phyloP scores from a whole-genome alignment of 2,113 vertebrate species.

The Willisornis vidua region DNA sequence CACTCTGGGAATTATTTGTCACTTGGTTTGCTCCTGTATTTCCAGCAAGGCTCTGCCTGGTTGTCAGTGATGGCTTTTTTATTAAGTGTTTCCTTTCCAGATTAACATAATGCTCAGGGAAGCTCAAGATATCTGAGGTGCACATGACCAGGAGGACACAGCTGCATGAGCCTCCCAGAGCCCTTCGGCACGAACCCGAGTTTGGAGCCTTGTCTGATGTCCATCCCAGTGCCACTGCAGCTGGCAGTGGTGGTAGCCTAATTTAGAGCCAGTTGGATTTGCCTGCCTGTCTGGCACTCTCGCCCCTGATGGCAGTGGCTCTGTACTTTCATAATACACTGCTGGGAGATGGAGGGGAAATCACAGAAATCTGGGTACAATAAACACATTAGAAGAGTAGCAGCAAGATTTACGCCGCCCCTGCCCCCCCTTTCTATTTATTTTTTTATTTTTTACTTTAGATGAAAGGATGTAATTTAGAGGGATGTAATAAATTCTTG shows the following conservation, averaged over 20 bases:
- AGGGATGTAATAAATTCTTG: background rate
- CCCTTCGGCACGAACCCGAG: background rate
- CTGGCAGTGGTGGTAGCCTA: background rate
- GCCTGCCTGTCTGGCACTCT: rapidly evolving
- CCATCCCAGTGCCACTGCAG: background rate
- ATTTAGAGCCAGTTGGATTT: background rate
- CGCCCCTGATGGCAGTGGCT: rapidly evolving
- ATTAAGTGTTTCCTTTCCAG: background rate
- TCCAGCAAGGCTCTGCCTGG: background rate
- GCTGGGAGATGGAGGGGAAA: background rate
- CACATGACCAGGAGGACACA: rapidly evolving
- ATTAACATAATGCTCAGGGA: background rate
- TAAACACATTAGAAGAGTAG: background rate
- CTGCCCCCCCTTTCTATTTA: background rate
- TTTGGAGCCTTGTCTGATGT: background rate
- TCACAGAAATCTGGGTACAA: background rate
- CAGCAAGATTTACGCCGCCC: background rate
- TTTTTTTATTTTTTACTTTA: background rate
- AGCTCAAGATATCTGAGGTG: background rate
- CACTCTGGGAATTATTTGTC: background rate
- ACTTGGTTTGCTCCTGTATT: background rate
- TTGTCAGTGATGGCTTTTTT: background rate
- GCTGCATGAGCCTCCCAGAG: background rate
- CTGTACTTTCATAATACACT: background rate
- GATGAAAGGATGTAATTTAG: background rate